These are phyloP conservation scores for Spea multiplicata DNA, from an alignment of 2,113 vertebrate genomes.

Conservation along the genomic window DNA sequence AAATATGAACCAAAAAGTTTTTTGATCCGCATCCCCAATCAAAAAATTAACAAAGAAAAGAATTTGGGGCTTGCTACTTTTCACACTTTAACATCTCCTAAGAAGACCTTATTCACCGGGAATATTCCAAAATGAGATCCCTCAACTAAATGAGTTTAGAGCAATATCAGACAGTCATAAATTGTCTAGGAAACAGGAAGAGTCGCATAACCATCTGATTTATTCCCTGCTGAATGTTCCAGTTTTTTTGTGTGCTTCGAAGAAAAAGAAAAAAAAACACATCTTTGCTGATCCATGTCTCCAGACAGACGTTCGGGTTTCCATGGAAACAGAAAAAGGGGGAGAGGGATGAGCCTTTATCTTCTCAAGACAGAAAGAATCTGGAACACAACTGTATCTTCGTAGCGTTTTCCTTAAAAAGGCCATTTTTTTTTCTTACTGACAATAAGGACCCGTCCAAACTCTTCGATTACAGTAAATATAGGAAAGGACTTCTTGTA, in stretches of 20 bases:
- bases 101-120: constrained; percentile 19
- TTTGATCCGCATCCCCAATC: too few species aligned
- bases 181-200: neutral
- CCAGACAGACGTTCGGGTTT: constrained; percentile 13
- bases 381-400: constrained; percentile 12
- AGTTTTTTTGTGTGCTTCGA: neutral
- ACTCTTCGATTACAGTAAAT: neutral
- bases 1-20: too few species aligned
- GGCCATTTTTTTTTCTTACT: constrained; percentile 12
- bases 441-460: neutral
- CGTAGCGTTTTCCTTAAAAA: neutral
- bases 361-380: constrained; percentile 10
- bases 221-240: constrained; percentile 31
- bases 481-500: neutral
- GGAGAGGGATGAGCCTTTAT: constrained; percentile 4
- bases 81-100: neutral
- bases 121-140: constrained; percentile 34
- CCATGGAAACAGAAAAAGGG: constrained; percentile 25
- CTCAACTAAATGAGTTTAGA: constrained; percentile 1
- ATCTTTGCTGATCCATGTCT: constrained; percentile 8
- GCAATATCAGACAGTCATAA: constrained; percentile 36
- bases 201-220: constrained; percentile 19
- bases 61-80: neutral
- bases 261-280: neutral
- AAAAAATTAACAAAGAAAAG: too few species aligned